phyloP scores from a whole-genome alignment of 2,113 vertebrate species.

The Scartelaos histophorus region DNA sequence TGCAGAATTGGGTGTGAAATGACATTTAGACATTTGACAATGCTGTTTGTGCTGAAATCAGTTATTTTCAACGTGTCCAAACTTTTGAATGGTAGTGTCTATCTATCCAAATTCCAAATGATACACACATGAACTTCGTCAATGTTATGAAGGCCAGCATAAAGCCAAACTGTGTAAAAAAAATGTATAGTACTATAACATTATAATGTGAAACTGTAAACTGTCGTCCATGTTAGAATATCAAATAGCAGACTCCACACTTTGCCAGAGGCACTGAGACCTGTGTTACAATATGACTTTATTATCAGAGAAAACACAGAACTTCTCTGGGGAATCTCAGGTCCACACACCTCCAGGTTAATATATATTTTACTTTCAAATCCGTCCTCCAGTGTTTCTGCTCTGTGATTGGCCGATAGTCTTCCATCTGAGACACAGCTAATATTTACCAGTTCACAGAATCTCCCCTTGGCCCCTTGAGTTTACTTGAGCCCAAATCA shows the following conservation, averaged over 20 bases:
- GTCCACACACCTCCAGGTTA: neutral
- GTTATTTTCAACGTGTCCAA: neutral
- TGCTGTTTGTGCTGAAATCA: neutral
- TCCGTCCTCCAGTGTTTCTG: neutral
- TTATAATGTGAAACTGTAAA: too few species aligned
- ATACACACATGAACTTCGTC: too few species aligned
- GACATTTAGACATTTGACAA: neutral
- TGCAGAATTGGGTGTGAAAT: too few species aligned
- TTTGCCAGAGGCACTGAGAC: neutral
- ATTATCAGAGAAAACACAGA: neutral
- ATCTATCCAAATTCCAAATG: too few species aligned
- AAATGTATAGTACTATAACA: too few species aligned
- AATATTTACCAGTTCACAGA: conserved; percentile 38
- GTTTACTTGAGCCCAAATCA: conserved; percentile 12
- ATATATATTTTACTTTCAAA: conserved; percentile 16
- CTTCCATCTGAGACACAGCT: conserved; percentile 14
- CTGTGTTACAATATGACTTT: neutral
- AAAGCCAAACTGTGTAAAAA: too few species aligned
- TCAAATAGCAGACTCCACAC: neutral
- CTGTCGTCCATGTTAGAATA: too few species aligned
- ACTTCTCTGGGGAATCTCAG: neutral
- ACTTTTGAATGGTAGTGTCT: too few species aligned
- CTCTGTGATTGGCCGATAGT: conserved; percentile 21
- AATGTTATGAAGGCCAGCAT: too few species aligned
- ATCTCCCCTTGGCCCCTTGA: conserved; percentile 3